Evolutionary conservation across 2,797 vertebrate genomes (phyloP).

Genomic region (Delichon dasypus): DNA sequence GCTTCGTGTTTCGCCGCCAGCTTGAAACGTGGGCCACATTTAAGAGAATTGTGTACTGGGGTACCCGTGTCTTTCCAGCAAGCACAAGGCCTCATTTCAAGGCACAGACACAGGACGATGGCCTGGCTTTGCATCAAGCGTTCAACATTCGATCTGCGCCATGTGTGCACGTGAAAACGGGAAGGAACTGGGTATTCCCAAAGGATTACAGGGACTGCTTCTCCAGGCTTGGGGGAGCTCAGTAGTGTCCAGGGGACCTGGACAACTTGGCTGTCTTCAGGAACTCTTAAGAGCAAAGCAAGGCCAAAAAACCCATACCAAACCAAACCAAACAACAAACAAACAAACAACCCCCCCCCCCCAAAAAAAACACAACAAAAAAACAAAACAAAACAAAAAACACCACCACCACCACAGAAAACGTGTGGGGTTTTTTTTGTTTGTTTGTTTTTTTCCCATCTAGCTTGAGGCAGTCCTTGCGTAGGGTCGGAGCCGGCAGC

Average conservation of each 20-base stretch:
- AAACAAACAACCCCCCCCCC: too few species aligned
- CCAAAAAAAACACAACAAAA: too few species aligned
- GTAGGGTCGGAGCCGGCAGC: background rate
- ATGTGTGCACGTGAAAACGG: fast-evolving
- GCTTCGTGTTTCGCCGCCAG: background rate
- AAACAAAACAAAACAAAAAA: too few species aligned
- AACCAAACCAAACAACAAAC: too few species aligned
- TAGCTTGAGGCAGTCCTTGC: fast-evolving
- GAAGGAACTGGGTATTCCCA: fast-evolving
- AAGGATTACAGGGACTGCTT: too few species aligned
- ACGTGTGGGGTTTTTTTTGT: too few species aligned
- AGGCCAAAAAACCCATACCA: background rate
- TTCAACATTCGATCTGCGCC: background rate
- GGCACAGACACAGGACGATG: too few species aligned
- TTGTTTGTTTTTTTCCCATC: fast-evolving
- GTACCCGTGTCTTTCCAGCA: background rate
- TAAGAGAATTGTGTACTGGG: background rate
- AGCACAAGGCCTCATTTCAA: background rate
- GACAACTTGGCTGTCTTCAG: background rate
- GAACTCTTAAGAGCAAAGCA: background rate
- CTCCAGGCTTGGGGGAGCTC: background rate
- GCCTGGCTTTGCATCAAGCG: background rate
- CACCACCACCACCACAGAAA: background rate
- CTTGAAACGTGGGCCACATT: background rate
- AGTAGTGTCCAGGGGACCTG: fast-evolving